These are phyloP conservation scores for Epinotia nisella DNA, from an alignment of 2,888 invertebrate genomes.

Conservation along the genomic window DNA sequence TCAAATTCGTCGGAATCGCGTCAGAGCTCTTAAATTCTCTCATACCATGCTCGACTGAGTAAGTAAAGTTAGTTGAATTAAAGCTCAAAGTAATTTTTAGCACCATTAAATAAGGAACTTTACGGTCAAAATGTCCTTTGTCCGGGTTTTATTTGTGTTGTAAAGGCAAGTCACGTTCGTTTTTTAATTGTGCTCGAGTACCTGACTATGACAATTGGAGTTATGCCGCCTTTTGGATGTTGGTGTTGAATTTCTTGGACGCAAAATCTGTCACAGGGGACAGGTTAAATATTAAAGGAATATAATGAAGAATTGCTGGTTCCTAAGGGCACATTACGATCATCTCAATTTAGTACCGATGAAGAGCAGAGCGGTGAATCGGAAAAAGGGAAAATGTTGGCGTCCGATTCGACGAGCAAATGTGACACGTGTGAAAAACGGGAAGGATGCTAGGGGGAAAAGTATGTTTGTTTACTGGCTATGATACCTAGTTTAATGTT, in stretches of 20 bases:
- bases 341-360: neutral
- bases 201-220: conserved; percentile 11
- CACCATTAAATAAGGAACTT: conserved; percentile 24
- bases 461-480: neutral
- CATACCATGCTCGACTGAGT: conserved; percentile 27
- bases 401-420: neutral
- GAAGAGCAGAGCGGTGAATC: conserved; percentile 5
- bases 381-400: conserved; percentile 4
- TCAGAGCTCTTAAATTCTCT: conserved; percentile 26
- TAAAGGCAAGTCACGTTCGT: conserved; percentile 32
- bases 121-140: conserved; percentile 15
- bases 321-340: neutral
- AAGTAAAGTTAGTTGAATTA: conserved; percentile 30
- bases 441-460: neutral
- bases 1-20: conserved; percentile 11
- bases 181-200: conserved; percentile 24
- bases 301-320: neutral
- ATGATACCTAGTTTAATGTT: neutral
- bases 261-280: neutral
- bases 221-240: conserved; percentile 11
- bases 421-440: neutral
- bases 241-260: conserved; percentile 1
- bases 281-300: neutral
- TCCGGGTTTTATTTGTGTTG: conserved; percentile 26
- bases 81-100: conserved; percentile 23